Conservation (phyloP, 2,888 invertebrate genomes). For the Rotaria socialis region DNA sequence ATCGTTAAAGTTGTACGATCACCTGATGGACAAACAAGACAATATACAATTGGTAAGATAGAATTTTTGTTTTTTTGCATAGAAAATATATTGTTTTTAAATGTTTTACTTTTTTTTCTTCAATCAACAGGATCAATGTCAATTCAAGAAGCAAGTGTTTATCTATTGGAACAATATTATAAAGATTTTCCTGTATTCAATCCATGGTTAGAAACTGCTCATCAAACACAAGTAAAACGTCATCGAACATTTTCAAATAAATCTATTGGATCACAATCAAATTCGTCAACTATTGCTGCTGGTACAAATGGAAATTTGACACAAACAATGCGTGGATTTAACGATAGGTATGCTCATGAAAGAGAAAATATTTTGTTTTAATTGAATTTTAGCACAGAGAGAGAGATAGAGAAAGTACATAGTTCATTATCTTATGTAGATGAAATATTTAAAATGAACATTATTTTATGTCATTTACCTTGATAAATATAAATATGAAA, state of each 20-base stretch:
- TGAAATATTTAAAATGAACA: no score
- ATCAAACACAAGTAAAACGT: neutral
- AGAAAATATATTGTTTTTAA: neutral
- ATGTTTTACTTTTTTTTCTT: neutral
- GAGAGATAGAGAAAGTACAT: no score
- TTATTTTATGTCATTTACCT: no score
- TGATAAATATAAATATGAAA: no score
- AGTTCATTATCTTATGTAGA: no score
- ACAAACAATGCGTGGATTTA: constrained; percentile 19
- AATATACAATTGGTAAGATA: constrained; percentile 75
- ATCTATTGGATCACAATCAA: neutral
- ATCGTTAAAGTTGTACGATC: constrained; percentile 73
- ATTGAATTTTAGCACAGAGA: no score
- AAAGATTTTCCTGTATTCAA: constrained; percentile 46
- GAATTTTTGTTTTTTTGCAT: neutral
- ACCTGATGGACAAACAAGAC: constrained; percentile 85
- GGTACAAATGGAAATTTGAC: neutral
- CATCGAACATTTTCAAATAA: neutral
- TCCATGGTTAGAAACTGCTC: constrained; percentile 46
- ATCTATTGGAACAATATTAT: constrained; percentile 88
- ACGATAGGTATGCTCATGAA: neutral
- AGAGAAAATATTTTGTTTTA: no score
- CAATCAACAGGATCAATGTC: constrained; percentile 66
- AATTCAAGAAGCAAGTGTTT: constrained; percentile 88
- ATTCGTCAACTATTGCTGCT: neutral